phyloP scores from a whole-genome alignment of 2,113 vertebrate species.

The Archocentrus centrarchus region DNA sequence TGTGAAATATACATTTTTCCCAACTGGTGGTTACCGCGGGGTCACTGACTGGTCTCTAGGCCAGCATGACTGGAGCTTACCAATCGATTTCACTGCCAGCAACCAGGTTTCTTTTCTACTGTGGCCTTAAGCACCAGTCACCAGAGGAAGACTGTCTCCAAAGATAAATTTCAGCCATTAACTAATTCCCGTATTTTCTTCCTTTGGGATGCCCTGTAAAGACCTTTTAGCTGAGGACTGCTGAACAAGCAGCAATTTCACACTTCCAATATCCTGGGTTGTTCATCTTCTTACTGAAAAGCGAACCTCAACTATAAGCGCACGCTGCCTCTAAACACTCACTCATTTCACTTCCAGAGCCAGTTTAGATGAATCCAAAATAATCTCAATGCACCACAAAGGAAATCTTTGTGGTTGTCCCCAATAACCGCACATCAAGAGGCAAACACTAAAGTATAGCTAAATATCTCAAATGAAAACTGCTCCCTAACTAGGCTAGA shows the following conservation, averaged over 20 bases:
- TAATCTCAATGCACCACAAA: background rate
- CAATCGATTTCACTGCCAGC: background rate
- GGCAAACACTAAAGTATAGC: background rate
- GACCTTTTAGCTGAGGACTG: background rate
- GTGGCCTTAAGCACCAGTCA: background rate
- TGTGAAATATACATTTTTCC: background rate
- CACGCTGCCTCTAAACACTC: background rate
- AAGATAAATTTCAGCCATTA: constrained; percentile 15
- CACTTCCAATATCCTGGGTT: constrained; percentile 6
- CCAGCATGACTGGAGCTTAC: no score
- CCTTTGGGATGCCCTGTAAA: constrained; percentile 1
- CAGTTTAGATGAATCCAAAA: background rate
- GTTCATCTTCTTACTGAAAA: background rate
- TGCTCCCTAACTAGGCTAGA: background rate
- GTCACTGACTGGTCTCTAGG: background rate
- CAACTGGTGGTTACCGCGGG: background rate
- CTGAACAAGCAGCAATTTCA: background rate
- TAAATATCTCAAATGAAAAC: background rate
- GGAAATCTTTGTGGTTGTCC: background rate
- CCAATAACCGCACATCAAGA: background rate
- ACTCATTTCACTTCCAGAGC: background rate
- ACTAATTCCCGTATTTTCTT: background rate
- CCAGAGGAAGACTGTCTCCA: background rate
- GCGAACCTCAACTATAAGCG: no score
- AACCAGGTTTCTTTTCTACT: background rate